Evolutionary conservation across 2,797 vertebrate genomes (phyloP).

Genomic region (Perodicticus potto): DNA sequence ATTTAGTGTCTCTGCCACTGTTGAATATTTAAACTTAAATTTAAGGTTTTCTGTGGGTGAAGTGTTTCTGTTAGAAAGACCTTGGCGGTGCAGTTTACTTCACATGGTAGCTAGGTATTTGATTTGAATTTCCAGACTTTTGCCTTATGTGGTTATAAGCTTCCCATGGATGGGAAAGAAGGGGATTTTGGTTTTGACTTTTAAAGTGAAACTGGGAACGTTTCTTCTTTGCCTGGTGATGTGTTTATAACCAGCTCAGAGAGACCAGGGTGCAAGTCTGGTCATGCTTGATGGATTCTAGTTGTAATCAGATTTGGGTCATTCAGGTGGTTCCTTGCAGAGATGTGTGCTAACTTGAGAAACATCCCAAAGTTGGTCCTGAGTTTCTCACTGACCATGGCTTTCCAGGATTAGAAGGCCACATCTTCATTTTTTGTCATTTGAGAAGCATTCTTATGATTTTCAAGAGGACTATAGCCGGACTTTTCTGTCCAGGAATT

Average conservation of each 20-base stretch:
- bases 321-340: neutral
- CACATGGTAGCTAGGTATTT: neutral
- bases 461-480: neutral
- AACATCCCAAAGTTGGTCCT: neutral
- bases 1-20: neutral
- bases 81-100: neutral
- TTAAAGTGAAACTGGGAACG: neutral
- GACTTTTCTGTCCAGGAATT: neutral
- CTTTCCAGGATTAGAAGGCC: neutral
- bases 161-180: neutral
- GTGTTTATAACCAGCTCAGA: neutral
- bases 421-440: rapidly evolving
- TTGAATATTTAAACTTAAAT: neutral
- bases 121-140: conserved; percentile 13
- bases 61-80: neutral
- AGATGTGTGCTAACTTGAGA: neutral
- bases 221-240: neutral
- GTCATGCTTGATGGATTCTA: rapidly evolving
- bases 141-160: neutral
- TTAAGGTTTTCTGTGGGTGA: neutral
- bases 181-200: neutral
- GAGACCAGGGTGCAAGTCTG: neutral
- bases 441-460: neutral
- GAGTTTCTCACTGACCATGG: neutral
- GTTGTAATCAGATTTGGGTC: neutral